Conservation (phyloP, 2,113 vertebrate species). For the Hydrolagus affinis region DNA sequence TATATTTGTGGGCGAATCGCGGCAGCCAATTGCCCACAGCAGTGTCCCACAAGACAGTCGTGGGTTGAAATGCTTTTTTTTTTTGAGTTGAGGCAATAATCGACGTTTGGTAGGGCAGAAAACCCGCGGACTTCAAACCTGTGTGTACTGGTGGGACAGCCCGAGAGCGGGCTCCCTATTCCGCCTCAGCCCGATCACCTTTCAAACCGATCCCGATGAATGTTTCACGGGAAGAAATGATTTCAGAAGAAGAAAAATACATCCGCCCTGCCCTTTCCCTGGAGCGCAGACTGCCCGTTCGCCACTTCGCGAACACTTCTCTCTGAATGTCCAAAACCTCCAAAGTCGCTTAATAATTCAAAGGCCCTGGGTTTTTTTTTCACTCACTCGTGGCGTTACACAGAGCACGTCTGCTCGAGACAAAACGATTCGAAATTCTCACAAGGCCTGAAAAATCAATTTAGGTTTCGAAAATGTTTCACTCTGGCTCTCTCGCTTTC, state of each 20-base stretch:
- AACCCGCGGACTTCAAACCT: too few species aligned
- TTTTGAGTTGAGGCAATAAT: not conserved
- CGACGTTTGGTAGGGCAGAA: not conserved
- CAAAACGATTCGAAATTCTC: slow-evolving; percentile 6
- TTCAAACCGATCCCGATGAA: slow-evolving; percentile 4
- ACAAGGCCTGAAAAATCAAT: not conserved
- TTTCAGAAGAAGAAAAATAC: not conserved
- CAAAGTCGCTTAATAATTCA: slow-evolving; percentile 9
- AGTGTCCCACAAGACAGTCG: too few species aligned
- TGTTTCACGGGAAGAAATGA: slow-evolving; percentile 13
- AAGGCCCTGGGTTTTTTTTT: not conserved
- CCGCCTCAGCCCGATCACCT: not conserved
- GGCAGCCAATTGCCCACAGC: too few species aligned
- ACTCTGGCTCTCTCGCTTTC: not conserved
- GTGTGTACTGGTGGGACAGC: not conserved
- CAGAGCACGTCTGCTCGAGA: not conserved
- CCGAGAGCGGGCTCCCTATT: not conserved
- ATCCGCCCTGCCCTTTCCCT: not conserved
- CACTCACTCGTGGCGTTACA: not conserved
- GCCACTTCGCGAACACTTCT: slow-evolving; percentile 1
- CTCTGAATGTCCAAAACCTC: not conserved
- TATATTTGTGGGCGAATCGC: too few species aligned
- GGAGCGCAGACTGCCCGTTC: slow-evolving; percentile 1
- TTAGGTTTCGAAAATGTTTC: slow-evolving; percentile 5
- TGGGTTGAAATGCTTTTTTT: too few species aligned